Conservation (phyloP, 2,888 invertebrate genomes). For the Leptinotarsa peninsularis region DNA sequence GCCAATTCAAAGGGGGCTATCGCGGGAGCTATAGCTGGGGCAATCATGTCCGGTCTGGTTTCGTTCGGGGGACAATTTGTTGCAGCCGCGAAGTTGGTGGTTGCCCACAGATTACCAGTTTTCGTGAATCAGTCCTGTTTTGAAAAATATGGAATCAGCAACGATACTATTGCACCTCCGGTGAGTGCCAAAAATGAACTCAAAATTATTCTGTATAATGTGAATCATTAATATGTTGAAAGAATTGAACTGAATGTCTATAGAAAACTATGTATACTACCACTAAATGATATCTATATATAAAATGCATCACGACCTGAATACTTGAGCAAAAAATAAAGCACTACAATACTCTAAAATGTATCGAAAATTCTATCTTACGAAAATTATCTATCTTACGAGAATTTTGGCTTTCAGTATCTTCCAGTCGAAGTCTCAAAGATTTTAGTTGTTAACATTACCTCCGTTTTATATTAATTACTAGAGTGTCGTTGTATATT, state of each 20-base stretch:
- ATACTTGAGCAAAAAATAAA: too few species aligned
- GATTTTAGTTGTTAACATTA: not conserved
- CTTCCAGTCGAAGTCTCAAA: not conserved
- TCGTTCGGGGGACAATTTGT: conserved; percentile 78
- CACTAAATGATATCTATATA: too few species aligned
- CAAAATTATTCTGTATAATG: too few species aligned
- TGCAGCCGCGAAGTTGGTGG: conserved; percentile 71
- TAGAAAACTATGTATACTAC: too few species aligned
- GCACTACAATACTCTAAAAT: too few species aligned
- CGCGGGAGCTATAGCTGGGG: conserved; percentile 73
- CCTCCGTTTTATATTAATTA: not conserved
- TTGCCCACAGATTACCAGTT: conserved; percentile 71
- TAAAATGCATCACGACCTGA: too few species aligned
- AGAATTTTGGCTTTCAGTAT: too few species aligned
- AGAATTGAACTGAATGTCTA: too few species aligned
- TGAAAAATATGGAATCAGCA: conserved; percentile 54
- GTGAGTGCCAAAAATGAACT: conserved; percentile 22
- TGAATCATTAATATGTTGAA: too few species aligned
- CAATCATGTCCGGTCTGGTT: conserved; percentile 72
- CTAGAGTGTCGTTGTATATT: not conserved
- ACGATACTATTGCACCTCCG: conserved; percentile 63
- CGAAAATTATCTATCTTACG: too few species aligned
- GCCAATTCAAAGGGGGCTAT: conserved; percentile 77
- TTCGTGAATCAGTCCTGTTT: conserved; percentile 66
- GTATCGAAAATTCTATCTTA: too few species aligned